These are phyloP conservation scores for Drosophila testacea DNA, from an alignment of 2,888 invertebrate species.

Conservation along the genomic window DNA sequence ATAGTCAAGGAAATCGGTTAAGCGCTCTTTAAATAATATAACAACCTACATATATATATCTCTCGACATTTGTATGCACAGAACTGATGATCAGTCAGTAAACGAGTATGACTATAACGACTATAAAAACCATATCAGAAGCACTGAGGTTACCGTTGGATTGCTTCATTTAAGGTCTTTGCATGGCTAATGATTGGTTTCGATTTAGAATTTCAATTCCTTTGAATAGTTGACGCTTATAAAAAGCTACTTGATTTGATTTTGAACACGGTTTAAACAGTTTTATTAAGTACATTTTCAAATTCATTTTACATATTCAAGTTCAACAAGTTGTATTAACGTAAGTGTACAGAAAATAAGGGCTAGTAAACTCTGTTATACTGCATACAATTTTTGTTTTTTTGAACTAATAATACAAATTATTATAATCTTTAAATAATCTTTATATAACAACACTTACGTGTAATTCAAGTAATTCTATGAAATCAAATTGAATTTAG, in stretches of 20 bases:
- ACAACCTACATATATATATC: not conserved
- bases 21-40: slow-evolving; percentile 30
- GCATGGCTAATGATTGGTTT: slow-evolving; percentile 31
- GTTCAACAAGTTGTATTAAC: no score
- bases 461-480: no score
- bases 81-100: slow-evolving; percentile 50
- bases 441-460: no score
- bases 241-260: not conserved
- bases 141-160: slow-evolving; percentile 42
- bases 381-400: no score
- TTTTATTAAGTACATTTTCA: no score
- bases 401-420: no score
- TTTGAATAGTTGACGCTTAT: not conserved
- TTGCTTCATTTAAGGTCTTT: slow-evolving; percentile 37
- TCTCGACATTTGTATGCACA: slow-evolving; percentile 56
- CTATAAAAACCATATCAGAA: slow-evolving; percentile 25
- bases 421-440: no score
- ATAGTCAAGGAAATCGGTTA: slow-evolving; percentile 60
- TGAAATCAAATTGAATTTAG: no score
- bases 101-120: slow-evolving; percentile 23
- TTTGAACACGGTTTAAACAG: not conserved
- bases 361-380: no score
- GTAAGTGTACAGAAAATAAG: no score
- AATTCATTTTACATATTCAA: no score
- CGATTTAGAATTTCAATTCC: slow-evolving; percentile 37